Evolutionary conservation across 2,797 vertebrate genomes (phyloP).

Genomic region (Rhinogobio ventralis): DNA sequence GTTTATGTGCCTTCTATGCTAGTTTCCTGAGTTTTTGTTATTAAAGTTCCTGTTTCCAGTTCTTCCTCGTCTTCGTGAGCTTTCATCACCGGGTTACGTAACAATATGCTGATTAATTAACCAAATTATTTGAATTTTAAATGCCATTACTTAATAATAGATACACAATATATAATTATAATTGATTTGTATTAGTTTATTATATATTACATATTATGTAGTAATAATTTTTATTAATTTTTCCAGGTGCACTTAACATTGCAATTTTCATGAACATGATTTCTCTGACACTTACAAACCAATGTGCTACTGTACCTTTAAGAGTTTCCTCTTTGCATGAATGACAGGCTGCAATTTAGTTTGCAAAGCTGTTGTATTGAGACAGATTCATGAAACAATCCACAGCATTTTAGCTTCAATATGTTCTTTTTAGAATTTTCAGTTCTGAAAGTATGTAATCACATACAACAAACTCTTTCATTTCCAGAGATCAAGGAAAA

Average conservation of each 20-base stretch:
- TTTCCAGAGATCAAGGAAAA: not conserved
- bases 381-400: not conserved
- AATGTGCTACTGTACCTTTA: not conserved
- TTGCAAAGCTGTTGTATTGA: not conserved
- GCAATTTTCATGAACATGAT: not conserved
- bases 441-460: not conserved
- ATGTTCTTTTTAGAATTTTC: not conserved
- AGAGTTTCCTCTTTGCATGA: not conserved
- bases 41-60: too few relatives aligned
- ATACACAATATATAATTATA: not conserved
- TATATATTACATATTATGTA: not conserved
- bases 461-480: not conserved
- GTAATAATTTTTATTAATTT: not conserved
- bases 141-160: not conserved
- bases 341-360: not conserved
- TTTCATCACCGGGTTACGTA: too few relatives aligned
- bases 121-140: too few relatives aligned
- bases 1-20: too few relatives aligned
- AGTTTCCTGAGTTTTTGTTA: too few relatives aligned
- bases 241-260: not conserved
- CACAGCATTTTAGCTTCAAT: not conserved
- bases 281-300: not conserved
- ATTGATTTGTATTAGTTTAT: not conserved
- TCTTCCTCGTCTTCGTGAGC: too few relatives aligned
- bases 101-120: too few relatives aligned